These are phyloP conservation scores for Vanacampus margaritifer DNA, from an alignment of 2,113 vertebrate genomes.

Conservation along the genomic window DNA sequence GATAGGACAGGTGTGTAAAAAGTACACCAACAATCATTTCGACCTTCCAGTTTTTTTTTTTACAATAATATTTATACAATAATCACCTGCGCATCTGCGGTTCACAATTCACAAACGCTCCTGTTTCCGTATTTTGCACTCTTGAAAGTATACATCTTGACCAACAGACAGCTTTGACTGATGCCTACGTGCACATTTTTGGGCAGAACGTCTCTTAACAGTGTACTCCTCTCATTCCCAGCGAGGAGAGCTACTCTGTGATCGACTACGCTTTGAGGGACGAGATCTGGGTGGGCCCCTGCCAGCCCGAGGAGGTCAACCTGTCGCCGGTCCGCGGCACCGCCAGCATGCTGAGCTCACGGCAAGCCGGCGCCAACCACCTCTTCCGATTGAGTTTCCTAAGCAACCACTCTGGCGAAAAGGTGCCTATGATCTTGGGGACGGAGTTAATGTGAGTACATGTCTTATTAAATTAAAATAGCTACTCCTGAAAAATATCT, in stretches of 20 bases:
- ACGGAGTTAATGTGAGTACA: conserved; percentile 84
- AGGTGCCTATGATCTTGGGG: conserved; percentile 84
- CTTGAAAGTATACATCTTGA: no score
- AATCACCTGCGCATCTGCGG: background rate
- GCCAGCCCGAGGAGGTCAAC: conserved; percentile 74
- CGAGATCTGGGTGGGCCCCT: conserved; percentile 80
- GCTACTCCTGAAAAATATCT: background rate
- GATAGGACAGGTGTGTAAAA: background rate
- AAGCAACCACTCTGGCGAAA: conserved; percentile 84
- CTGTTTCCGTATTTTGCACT: no score
- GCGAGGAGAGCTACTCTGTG: conserved; percentile 92
- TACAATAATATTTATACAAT: background rate
- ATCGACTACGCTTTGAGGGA: conserved; percentile 86
- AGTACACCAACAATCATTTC: background rate
- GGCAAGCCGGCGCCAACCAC: conserved; percentile 71
- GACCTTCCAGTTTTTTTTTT: background rate
- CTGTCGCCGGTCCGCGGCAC: conserved; percentile 75
- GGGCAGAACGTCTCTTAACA: no score
- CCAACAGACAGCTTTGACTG: no score
- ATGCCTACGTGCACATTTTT: background rate
- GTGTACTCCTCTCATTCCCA: conserved; percentile 38
- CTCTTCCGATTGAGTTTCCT: conserved; percentile 81
- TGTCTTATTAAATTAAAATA: background rate
- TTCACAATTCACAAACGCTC: background rate
- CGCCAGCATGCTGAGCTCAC: conserved; percentile 76